phyloP scores from a whole-genome alignment of 2,113 vertebrate species.

The Callopanchax toddi region DNA sequence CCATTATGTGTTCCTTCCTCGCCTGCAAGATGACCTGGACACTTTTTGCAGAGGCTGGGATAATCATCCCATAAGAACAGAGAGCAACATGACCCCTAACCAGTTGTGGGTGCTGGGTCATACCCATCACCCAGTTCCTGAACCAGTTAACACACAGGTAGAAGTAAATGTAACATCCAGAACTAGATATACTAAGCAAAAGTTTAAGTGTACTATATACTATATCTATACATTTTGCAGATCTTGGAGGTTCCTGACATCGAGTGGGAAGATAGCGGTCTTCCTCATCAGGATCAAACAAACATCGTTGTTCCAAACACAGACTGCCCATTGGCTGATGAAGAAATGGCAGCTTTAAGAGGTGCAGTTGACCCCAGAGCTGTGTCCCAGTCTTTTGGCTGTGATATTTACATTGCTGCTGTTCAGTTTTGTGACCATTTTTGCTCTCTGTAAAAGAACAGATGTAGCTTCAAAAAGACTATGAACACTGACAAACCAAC shows the following conservation, averaged over 20 bases:
- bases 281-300: not conserved
- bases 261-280: not conserved
- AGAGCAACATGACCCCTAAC: not conserved
- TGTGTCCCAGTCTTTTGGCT: not conserved
- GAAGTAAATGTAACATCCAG: no score
- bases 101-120: no score
- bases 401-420: not conserved
- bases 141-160: not conserved
- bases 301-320: not conserved
- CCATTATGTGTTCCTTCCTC: no score
- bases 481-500: no score
- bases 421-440: constrained; percentile 1
- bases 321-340: not conserved
- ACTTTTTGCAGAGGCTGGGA: constrained; percentile 11
- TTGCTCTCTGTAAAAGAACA: no score
- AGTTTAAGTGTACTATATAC: no score
- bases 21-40: not conserved
- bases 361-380: not conserved
- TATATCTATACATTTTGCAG: no score
- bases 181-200: no score
- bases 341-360: constrained; percentile 1
- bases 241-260: not conserved
- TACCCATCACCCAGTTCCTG: no score
- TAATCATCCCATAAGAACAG: constrained; percentile 2
- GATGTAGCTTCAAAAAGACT: no score